Evolutionary conservation across 1,140 invertebrate genomes (phyloP), one percentile per base, ranked within the genome.

Genomic region (Aphidius ervi): DNA sequence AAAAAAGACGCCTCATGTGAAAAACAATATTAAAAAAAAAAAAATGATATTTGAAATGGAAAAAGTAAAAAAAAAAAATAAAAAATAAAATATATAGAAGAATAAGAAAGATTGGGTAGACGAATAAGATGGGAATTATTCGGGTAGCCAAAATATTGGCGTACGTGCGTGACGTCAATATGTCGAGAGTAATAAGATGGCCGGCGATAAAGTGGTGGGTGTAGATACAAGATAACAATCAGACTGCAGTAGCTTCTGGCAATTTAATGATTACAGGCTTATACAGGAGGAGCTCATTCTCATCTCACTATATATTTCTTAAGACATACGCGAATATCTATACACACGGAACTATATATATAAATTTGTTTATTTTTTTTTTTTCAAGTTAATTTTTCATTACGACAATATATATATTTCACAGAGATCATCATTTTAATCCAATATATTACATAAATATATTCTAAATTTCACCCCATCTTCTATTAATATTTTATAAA

Each of bases 191-290:
- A 78, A 78, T 77, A 78, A 78, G 75, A 78, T 77, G 73, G 73
- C 72, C 70, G 70, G 70, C 74, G 76, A 78, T 78, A 78, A 78
- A 78, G 73, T 78, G 75, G 75, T 78, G 76, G 76, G 76, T 78
- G 76, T 78, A 78, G 75, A 77, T 78, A 76, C 74, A 73, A 77
- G 76, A 78, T 78, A 78, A 78, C 75, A 78, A 78, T 78, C 76
- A 74, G 62, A 72, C 74, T 74, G 75, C 75, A 75, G 75, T 78
- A 77, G 76, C 76, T 78, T 65, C 76, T 77, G 75, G 76, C 76
- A 75, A 77, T 78, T 74, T 76, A 63, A 69, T 77, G 74, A 78
- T 78, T 78, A 77, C 75, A 77, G 74, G 73, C 74, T 76, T 76
- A 75, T 70, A 70, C 71, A 53, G 46, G 52, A 53, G 50, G 23